These are phyloP conservation scores for Coregonus sp. DNA, from an alignment of 2,797 vertebrate genomes.

Conservation along the genomic window DNA sequence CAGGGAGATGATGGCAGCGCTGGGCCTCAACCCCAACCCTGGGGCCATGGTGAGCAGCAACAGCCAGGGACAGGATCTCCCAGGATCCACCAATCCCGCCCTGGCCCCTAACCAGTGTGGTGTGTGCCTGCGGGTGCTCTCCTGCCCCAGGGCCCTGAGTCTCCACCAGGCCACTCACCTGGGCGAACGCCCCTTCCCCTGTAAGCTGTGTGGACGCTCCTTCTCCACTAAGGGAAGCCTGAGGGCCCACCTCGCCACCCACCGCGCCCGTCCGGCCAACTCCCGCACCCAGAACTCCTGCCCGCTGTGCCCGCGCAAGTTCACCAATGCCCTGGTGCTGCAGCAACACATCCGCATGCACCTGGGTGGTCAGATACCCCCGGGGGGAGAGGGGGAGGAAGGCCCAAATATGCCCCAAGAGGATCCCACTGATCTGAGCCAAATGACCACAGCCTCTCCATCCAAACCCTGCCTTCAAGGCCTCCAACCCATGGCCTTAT, in stretches of 20 bases:
- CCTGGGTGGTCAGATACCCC: constrained; percentile 88
- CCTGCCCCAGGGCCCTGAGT: constrained; percentile 87
- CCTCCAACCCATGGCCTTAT: constrained; percentile 72
- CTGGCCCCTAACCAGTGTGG: constrained; percentile 87
- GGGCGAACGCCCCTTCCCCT: constrained; percentile 90
- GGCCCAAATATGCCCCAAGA: constrained; percentile 54
- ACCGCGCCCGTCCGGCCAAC: constrained; percentile 84
- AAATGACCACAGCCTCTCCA: constrained; percentile 31
- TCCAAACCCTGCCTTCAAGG: constrained; percentile 56
- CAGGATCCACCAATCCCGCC: constrained; percentile 46
- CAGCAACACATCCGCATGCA: constrained; percentile 94
- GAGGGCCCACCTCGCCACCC: constrained; percentile 87
- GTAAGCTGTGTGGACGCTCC: constrained; percentile 89
- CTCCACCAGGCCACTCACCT: constrained; percentile 90
- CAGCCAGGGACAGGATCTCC: constrained; percentile 60
- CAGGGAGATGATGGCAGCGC: constrained; percentile 79
- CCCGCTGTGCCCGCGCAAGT: constrained; percentile 90
- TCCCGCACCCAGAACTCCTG: constrained; percentile 88
- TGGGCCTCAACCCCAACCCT: constrained; percentile 74
- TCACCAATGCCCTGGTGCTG: constrained; percentile 90
- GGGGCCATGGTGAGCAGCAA: constrained; percentile 37
- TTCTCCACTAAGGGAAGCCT: constrained; percentile 92
- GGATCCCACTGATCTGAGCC: constrained; percentile 29
- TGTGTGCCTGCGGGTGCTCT: constrained; percentile 87
- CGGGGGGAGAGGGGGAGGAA: constrained; percentile 59